Percentiles rank a stretch among this genome's conserved stretches.
These are phyloP conservation scores for Bradypodion pumilum DNA, from an alignment of 2,797 vertebrate species.

Conservation along the genomic window DNA sequence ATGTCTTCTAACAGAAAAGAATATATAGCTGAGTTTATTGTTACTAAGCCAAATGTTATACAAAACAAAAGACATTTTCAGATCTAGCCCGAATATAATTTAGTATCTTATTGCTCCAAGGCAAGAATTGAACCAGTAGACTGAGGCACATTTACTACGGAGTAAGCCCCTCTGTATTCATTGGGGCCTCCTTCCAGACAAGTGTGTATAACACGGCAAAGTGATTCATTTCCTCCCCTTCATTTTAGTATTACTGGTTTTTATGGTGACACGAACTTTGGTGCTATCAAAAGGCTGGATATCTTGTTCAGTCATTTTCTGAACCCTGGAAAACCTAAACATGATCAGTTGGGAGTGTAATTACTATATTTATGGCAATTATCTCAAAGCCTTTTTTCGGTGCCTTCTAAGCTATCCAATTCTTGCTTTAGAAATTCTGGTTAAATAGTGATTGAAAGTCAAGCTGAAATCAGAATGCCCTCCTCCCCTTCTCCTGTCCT, in stretches of 20 bases:
- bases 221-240: background rate
- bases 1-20: background rate
- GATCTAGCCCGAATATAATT: constrained; percentile 67
- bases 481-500: background rate
- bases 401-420: constrained; percentile 53
- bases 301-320: constrained; percentile 45
- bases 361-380: constrained; percentile 63
- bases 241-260: background rate
- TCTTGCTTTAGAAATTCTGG: constrained; percentile 60
- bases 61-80: constrained; percentile 65
- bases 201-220: background rate
- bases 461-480: constrained; percentile 42
- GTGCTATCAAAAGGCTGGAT: constrained; percentile 29
- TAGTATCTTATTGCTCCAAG: constrained; percentile 64
- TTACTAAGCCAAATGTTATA: background rate
- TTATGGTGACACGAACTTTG: constrained; percentile 5
- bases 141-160: background rate
- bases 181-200: background rate
- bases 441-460: constrained; percentile 54
- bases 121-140: background rate
- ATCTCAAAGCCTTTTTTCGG: constrained; percentile 64
- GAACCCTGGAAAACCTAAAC: constrained; percentile 1
- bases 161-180: background rate
- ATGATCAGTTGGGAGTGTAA: constrained; percentile 47
- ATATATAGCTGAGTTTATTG: background rate